These are phyloP conservation scores for Scaptomyza reducta DNA, from an alignment of 2,888 invertebrate genomes.

Conservation along the genomic window DNA sequence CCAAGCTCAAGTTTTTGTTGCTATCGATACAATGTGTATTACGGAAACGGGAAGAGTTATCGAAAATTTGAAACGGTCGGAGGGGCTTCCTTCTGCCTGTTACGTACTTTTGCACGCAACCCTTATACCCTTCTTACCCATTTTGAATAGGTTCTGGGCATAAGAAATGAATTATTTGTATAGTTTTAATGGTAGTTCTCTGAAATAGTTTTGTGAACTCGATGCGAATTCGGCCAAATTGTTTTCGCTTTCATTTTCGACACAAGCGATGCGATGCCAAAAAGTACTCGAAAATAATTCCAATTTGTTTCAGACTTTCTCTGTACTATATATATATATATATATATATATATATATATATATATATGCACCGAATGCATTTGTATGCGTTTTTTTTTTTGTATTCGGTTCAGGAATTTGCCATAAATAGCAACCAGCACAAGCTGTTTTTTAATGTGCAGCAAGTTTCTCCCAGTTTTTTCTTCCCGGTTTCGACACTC, in stretches of 20 bases:
- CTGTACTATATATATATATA: not conserved
- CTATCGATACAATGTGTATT: too few relatives aligned
- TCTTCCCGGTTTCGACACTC: too few relatives aligned
- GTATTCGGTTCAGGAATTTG: slow-evolving; percentile 61
- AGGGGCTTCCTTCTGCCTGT: too few relatives aligned
- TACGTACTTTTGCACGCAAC: too few relatives aligned
- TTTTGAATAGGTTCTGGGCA: too few relatives aligned
- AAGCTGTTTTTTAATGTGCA: slow-evolving; percentile 52
- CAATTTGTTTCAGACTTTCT: not conserved
- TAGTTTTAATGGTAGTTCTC: not conserved
- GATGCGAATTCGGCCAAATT: slow-evolving; percentile 21
- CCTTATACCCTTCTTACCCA: too few relatives aligned
- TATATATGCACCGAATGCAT: slow-evolving; percentile 37
- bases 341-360: not conserved
- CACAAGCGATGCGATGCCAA: slow-evolving; percentile 11
- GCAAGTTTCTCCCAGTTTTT: slow-evolving; percentile 8
- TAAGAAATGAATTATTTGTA: not conserved
- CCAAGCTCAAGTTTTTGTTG: too few relatives aligned
- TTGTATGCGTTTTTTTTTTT: slow-evolving; percentile 40
- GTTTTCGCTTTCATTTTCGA: slow-evolving; percentile 44
- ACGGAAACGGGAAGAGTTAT: too few relatives aligned
- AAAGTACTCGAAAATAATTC: slow-evolving; percentile 17
- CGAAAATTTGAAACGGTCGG: too few relatives aligned
- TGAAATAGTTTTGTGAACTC: slow-evolving; percentile 8
- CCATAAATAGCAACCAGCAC: slow-evolving; percentile 67